A percentile compares a stretch with the other conserved stretches of the same genome.
Conservation (phyloP, 2,888 invertebrate genomes). For the Ecdyonurus torrentis region DNA sequence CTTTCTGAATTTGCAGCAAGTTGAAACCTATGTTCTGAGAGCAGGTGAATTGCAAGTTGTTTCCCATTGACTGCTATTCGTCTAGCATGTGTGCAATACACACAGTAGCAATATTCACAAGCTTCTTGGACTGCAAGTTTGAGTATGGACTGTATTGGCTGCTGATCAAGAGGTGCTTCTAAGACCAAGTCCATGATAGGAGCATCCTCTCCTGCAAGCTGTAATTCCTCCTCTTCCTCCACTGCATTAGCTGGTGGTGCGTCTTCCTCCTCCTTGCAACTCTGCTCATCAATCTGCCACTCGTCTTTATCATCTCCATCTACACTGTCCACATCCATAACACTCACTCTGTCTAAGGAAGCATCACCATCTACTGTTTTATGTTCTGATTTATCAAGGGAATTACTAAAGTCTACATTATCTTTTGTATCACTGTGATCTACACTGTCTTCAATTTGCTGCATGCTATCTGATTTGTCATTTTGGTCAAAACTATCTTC, state of each 20-base stretch:
- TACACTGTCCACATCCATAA: too few relatives aligned
- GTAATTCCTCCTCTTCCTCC: slow-evolving; percentile 10
- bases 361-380: neutral
- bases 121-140: slow-evolving; percentile 57
- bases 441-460: slow-evolving; percentile 6
- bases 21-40: slow-evolving; percentile 62
- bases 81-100: slow-evolving; percentile 73
- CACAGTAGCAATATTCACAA: slow-evolving; percentile 48
- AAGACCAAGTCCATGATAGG: slow-evolving; percentile 52
- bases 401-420: slow-evolving; percentile 12
- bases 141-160: slow-evolving; percentile 50
- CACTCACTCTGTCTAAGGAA: too few relatives aligned
- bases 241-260: neutral
- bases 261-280: neutral
- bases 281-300: neutral
- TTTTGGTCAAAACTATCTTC: neutral
- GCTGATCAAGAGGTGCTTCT: slow-evolving; percentile 56
- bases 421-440: slow-evolving; percentile 9
- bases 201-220: slow-evolving; percentile 41
- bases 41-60: slow-evolving; percentile 61
- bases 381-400: neutral
- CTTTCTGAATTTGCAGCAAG: slow-evolving; percentile 36
- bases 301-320: neutral
- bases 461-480: neutral
- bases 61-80: slow-evolving; percentile 72